Conservation (phyloP, 2,888 invertebrate genomes). For the Drosophila anceps region DNA sequence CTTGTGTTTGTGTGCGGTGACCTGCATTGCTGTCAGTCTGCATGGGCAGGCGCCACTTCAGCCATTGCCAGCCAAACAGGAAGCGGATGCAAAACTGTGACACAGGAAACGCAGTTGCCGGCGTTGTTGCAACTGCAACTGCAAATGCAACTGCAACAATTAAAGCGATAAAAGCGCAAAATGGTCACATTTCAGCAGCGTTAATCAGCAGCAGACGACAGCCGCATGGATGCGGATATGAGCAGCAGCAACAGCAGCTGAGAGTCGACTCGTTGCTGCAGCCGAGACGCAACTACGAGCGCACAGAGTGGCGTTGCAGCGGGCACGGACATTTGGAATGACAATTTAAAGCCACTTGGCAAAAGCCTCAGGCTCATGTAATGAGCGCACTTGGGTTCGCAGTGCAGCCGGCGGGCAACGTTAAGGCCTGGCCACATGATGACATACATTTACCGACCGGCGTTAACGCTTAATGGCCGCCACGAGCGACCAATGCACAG, state of each 20-base stretch:
- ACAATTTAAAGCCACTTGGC: slow-evolving; percentile 56
- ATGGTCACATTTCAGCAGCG: slow-evolving; percentile 68
- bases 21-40: slow-evolving; percentile 68
- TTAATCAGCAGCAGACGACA: slow-evolving; percentile 69
- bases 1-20: slow-evolving; percentile 43
- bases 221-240: slow-evolving; percentile 40
- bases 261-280: background rate
- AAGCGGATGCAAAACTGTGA: slow-evolving; percentile 76
- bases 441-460: slow-evolving; percentile 63
- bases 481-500: slow-evolving; percentile 8
- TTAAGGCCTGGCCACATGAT: slow-evolving; percentile 37
- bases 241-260: slow-evolving; percentile 14
- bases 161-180: slow-evolving; percentile 76
- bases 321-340: slow-evolving; percentile 25
- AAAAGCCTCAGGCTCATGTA: slow-evolving; percentile 60
- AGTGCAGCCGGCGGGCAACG: slow-evolving; percentile 29
- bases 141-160: slow-evolving; percentile 63
- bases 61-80: slow-evolving; percentile 37
- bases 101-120: slow-evolving; percentile 64
- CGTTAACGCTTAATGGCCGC: slow-evolving; percentile 39
- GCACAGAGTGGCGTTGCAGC: background rate
- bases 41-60: slow-evolving; percentile 32
- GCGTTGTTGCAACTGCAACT: slow-evolving; percentile 16
- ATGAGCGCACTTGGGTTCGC: slow-evolving; percentile 61
- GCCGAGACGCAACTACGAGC: background rate